These are phyloP conservation scores for Acanthisitta chloris DNA, from an alignment of 2,113 vertebrate genomes.

Conservation along the genomic window DNA sequence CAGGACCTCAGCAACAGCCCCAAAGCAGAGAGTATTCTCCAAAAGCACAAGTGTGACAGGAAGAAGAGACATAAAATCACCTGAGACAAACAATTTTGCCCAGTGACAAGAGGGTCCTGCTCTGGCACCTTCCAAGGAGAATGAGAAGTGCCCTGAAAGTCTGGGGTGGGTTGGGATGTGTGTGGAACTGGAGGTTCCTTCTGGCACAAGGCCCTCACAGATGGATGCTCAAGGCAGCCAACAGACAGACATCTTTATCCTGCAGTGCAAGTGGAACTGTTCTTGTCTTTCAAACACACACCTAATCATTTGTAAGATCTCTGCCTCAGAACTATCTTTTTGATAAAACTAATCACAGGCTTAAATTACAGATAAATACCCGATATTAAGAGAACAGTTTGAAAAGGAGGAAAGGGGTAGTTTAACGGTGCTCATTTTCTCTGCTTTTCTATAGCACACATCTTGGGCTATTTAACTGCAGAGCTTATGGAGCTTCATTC, in stretches of 20 bases:
- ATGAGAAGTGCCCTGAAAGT: background rate
- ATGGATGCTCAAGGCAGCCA: background rate
- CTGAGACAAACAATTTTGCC: background rate
- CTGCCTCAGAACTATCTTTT: constrained; percentile 48
- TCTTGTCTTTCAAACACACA: constrained; percentile 25
- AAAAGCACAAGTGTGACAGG: background rate
- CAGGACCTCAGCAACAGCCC: background rate
- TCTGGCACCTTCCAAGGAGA: background rate
- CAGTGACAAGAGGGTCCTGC: background rate
- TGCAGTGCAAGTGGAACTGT: background rate
- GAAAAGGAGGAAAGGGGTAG: constrained; percentile 10
- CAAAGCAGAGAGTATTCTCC: background rate
- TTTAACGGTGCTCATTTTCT: constrained; percentile 25
- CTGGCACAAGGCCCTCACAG: background rate
- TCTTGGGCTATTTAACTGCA: constrained; percentile 42
- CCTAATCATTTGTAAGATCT: constrained; percentile 48
- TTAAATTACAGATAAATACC: constrained; percentile 63
- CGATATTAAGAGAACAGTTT: constrained; percentile 26
- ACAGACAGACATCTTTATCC: background rate
- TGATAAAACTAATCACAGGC: constrained; percentile 59
- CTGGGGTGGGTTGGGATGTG: background rate
- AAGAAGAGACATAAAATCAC: background rate
- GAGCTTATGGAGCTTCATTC: constrained; percentile 10
- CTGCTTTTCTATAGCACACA: background rate
- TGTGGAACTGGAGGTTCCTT: background rate